phyloP scores from a whole-genome alignment of 2,888 invertebrate species.

The Nemapogon koenigi region DNA sequence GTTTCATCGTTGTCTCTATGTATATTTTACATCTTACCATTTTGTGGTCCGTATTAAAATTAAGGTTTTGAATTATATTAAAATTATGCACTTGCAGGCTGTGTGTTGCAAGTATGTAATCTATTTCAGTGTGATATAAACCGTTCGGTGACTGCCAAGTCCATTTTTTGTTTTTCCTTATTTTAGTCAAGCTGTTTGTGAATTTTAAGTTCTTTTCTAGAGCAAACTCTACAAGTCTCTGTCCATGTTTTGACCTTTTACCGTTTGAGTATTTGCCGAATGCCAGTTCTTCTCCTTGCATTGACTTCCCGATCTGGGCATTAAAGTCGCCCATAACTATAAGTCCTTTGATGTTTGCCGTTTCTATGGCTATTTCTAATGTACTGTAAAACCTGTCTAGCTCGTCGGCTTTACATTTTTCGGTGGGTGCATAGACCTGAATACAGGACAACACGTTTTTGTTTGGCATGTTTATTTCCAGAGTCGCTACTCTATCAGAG shows the following conservation, averaged over 20 bases:
- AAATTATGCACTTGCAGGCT: background rate
- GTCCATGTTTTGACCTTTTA: conserved; percentile 8
- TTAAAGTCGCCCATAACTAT: background rate
- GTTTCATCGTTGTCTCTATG: background rate
- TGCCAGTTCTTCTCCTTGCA: background rate
- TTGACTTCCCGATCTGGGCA: background rate
- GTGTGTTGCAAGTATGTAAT: conserved; percentile 6
- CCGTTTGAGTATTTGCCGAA: conserved; percentile 1
- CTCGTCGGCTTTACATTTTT: background rate
- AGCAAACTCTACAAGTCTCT: conserved; percentile 9
- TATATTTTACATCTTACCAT: conserved; percentile 12
- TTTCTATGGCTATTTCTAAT: background rate
- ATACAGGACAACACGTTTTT: background rate
- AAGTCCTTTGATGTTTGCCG: background rate
- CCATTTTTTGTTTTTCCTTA: conserved; percentile 6
- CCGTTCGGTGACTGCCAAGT: conserved; percentile 11
- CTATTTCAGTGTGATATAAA: conserved; percentile 8
- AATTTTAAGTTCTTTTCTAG: conserved; percentile 9
- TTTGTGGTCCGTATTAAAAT: conserved; percentile 11
- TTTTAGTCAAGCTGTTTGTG: conserved; percentile 5
- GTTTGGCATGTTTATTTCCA: background rate
- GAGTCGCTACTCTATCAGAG: background rate
- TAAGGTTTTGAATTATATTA: conserved; percentile 10
- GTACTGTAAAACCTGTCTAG: background rate
- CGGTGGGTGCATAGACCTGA: background rate